These are phyloP conservation scores for Bathynomus jamesi DNA, from an alignment of 1,140 invertebrate genomes.

Conservation along the genomic window DNA sequence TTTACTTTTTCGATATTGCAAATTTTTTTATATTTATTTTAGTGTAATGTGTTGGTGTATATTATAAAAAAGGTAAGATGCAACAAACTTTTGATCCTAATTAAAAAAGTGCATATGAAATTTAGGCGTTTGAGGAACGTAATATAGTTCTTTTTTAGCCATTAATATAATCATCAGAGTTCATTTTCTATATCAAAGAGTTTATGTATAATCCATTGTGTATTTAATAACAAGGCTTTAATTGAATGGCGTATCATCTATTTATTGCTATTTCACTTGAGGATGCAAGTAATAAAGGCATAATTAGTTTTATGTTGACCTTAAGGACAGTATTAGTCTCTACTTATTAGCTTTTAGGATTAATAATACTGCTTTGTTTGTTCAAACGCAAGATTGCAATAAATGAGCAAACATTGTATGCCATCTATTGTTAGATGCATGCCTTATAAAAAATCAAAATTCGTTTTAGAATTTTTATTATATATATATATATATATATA, in stretches of 20 bases:
- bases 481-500: slow-evolving; percentile 1
- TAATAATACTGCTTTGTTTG: not conserved
- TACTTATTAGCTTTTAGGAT: not conserved
- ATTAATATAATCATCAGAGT: too few species aligned
- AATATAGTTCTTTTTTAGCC: too few species aligned
- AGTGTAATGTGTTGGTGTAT: too few species aligned
- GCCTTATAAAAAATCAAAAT: too few species aligned
- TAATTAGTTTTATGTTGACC: not conserved
- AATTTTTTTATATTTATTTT: not conserved
- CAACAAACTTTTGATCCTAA: too few species aligned
- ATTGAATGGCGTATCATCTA: not conserved
- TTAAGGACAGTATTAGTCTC: not conserved
- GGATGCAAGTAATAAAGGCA: not conserved
- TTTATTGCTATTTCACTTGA: not conserved
- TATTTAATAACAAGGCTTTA: not conserved
- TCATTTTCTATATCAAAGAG: too few species aligned
- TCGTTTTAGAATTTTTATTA: too few species aligned
- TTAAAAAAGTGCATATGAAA: too few species aligned
- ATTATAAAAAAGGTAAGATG: too few species aligned
- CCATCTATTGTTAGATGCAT: not conserved
- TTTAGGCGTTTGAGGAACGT: too few species aligned
- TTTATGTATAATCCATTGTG: not conserved
- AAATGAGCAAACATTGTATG: not conserved
- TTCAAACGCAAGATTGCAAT: not conserved
- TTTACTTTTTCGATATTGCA: not conserved